These are phyloP conservation scores for Sialis lutaria DNA, from an alignment of 2,888 invertebrate genomes.

Conservation along the genomic window DNA sequence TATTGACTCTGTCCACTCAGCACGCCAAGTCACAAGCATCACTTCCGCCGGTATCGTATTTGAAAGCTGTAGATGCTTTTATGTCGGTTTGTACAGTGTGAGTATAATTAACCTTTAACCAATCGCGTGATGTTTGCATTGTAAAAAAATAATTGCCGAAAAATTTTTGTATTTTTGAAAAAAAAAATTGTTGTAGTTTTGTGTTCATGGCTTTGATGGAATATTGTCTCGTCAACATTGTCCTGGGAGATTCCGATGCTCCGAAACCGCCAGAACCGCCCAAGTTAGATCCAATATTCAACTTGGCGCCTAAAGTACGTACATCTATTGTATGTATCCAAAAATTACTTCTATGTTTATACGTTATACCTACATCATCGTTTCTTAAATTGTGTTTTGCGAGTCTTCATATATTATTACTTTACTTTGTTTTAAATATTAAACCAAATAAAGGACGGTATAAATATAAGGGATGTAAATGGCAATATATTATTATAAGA, in stretches of 20 bases:
- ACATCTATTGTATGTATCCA: background rate
- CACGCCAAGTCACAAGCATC: conserved; percentile 90
- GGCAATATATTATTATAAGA: no score
- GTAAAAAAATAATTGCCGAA: no score
- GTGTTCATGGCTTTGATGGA: conserved; percentile 91
- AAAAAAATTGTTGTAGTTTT: conserved; percentile 34
- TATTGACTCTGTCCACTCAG: conserved; percentile 77
- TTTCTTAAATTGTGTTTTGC: no score
- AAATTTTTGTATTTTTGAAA: background rate
- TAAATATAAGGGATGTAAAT: no score
- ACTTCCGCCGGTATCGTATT: conserved; percentile 80
- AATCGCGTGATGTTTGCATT: no score
- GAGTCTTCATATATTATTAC: no score
- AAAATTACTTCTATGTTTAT: no score
- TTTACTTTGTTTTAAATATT: no score
- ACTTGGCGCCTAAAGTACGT: conserved; percentile 24
- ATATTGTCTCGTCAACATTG: conserved; percentile 76
- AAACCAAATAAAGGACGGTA: no score
- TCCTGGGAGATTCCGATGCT: conserved; percentile 54
- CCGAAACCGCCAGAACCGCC: conserved; percentile 34
- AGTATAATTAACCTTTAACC: conserved; percentile 19
- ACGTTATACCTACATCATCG: no score
- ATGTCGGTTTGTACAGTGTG: conserved; percentile 84
- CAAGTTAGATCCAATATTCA: conserved; percentile 34
- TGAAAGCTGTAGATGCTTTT: conserved; percentile 83